Evolutionary conservation across 2,113 vertebrate genomes (phyloP).

Genomic region (Platycercus adscitus): DNA sequence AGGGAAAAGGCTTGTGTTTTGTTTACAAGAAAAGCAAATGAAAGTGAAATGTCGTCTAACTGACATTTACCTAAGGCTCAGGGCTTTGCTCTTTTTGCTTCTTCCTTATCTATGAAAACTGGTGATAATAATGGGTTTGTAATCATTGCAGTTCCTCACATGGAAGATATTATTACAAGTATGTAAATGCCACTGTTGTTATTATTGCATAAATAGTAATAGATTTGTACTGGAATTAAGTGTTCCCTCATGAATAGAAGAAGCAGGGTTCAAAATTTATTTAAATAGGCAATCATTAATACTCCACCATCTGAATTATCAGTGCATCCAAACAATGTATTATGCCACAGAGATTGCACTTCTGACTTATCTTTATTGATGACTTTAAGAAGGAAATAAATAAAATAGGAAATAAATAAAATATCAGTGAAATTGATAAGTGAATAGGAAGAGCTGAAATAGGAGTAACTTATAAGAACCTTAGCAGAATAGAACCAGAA

Average conservation of each 20-base stretch:
- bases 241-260: not conserved
- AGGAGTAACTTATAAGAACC: not conserved
- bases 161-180: not conserved
- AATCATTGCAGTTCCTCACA: not conserved
- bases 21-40: not conserved
- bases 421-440: not conserved
- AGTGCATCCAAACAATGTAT: not conserved
- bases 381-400: constrained; percentile 15
- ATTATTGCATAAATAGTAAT: not conserved
- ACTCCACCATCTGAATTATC: constrained; percentile 24
- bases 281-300: not conserved
- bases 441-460: not conserved
- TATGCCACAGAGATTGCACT: not conserved
- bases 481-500: not conserved
- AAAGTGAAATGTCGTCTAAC: too few species aligned
- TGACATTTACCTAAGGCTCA: not conserved
- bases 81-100: not conserved
- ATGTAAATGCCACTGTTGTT: not conserved
- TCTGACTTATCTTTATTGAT: not conserved
- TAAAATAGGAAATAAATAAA: constrained; percentile 41
- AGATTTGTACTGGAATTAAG: not conserved
- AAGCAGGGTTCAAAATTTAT: not conserved
- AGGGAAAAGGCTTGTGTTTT: not conserved
- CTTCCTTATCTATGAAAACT: not conserved
- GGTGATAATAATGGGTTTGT: not conserved